A percentile compares a stretch with the other conserved stretches of the same genome.
phyloP scores from a whole-genome alignment of 2,797 vertebrate species.

The Diplodus sargus region DNA sequence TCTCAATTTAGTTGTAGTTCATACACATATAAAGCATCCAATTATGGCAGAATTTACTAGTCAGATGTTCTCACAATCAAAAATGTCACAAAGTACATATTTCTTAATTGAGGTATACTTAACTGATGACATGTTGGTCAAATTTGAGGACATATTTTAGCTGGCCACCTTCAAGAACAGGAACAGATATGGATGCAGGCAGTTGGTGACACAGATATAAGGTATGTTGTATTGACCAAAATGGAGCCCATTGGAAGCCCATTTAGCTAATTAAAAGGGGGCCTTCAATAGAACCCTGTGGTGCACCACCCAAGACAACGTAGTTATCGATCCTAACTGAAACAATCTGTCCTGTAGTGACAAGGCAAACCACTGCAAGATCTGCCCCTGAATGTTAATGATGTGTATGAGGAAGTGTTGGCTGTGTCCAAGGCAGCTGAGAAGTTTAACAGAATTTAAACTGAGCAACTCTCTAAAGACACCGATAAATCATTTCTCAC shows the following conservation, averaged over 20 bases:
- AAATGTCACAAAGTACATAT: too few relatives aligned
- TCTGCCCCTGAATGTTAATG: not conserved
- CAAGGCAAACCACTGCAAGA: not conserved
- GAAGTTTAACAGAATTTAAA: conserved; percentile 33
- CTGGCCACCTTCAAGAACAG: too few relatives aligned
- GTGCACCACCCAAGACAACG: not conserved
- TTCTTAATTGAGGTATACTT: too few relatives aligned
- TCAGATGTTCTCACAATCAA: too few relatives aligned
- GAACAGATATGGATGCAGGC: not conserved
- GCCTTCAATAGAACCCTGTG: conserved; percentile 2
- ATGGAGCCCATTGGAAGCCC: not conserved
- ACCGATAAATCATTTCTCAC: conserved; percentile 47
- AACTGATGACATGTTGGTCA: too few relatives aligned
- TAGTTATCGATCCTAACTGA: not conserved
- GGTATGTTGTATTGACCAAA: not conserved
- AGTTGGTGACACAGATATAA: not conserved
- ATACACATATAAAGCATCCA: too few relatives aligned
- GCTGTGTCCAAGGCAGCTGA: conserved; percentile 13
- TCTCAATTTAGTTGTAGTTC: too few relatives aligned
- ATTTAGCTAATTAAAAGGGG: not conserved
- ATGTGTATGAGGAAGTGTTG: not conserved
- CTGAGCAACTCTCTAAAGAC: conserved; percentile 25
- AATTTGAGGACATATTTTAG: too few relatives aligned
- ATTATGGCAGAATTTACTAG: too few relatives aligned
- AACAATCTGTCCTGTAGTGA: not conserved